Evolutionary conservation across 2,113 vertebrate species (phyloP), one percentile per base, ranked within the genome.

Genomic region (Platichthys flesus): DNA sequence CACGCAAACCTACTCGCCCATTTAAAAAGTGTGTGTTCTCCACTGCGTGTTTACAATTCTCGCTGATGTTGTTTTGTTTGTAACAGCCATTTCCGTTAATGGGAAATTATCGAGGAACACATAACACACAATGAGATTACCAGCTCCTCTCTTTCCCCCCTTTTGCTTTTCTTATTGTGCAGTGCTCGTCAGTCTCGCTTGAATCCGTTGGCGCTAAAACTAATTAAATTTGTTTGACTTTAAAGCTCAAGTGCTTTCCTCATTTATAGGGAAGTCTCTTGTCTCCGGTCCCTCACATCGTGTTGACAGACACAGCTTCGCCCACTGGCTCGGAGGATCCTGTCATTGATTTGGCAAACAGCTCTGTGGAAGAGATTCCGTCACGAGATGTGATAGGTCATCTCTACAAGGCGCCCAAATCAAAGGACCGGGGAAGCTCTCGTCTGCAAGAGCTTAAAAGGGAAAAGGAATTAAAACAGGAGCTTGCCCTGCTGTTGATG

Each of bases 201-300:
- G 24, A 63, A 42, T 42, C 63, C 64, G 21, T 68, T 47, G 40
- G 24, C 61, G 6, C 62, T 42, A 21, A 31, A n/a, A 60, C 26
- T 9, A n/a, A n/a, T 31, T 61, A 5, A 40, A 0, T 78, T 45
- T 87, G 75, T 82, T 76, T 74, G n/a, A 72, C 55, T 83, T 66
- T 71, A 77, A 81, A 76, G 64, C 37, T 75, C 20, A 81, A 83
- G 75, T 80, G 66, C 81, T 89, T 68, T 91, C 63, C 84, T 83
- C 72, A 68, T 91, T 89, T 78, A 45, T 93, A 95, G 93, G 91
- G 62, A 79, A 89, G 89, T 71, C 69, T 59, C 68, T 68, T 78
- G 24, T 84, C 88, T 88, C 91, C 93, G 35, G 80, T 97, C 73
- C 96, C 97, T 7, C 93, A 86, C 90, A 96, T 97, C 88, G 82